These are phyloP conservation scores for Argopecten irradians DNA, from an alignment of 1,140 invertebrate species.

Conservation along the genomic window DNA sequence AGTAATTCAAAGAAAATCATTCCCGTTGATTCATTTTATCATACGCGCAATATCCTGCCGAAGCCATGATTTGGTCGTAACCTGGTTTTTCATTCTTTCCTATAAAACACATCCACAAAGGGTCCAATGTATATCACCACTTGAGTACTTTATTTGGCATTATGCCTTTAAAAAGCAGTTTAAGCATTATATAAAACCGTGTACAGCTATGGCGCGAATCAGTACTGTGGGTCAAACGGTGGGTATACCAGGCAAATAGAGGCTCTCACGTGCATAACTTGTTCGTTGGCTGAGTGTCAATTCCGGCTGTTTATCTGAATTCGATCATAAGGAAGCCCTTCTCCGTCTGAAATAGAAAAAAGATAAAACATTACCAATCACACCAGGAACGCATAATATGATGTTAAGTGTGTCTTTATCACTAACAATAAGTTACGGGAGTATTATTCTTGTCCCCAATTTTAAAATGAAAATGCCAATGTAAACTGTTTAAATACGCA, in stretches of 20 bases:
- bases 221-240: not conserved
- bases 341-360: not conserved
- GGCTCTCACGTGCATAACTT: not conserved
- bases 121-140: not conserved
- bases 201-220: constrained; percentile 10
- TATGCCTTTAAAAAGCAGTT: not conserved
- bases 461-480: too few species aligned
- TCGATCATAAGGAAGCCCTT: not conserved
- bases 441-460: too few species aligned
- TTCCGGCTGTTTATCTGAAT: not conserved
- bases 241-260: not conserved
- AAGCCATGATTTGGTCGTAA: not conserved
- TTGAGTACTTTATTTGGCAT: not conserved
- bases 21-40: not conserved
- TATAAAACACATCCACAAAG: not conserved
- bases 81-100: not conserved
- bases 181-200: not conserved
- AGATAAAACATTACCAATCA: too few species aligned
- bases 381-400: too few species aligned
- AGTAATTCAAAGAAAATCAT: not conserved
- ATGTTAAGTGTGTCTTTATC: too few species aligned
- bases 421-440: too few species aligned
- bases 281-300: not conserved
- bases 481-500: too few species aligned
- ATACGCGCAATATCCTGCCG: not conserved